Base-by-base conservation (phyloP, 2,113 vertebrate species). In the Myotis davidii region DNA sequence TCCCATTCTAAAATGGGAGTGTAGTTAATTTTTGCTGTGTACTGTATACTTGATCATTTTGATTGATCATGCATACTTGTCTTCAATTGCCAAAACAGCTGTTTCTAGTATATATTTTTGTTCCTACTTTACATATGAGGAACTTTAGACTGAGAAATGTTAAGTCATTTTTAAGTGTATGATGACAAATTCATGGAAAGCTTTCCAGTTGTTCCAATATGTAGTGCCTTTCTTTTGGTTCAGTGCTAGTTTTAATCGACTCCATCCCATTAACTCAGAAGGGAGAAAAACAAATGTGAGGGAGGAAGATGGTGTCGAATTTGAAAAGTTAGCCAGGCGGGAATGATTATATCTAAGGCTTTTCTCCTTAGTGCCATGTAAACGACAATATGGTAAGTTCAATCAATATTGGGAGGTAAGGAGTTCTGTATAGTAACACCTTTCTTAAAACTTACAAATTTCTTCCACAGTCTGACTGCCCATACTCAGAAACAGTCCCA, bases 381-480 rank as follows among this genome's bases (percentile, higher is more conserved):
- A 64, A 78, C 52, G 29, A 56, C 56, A 65, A 37, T 32, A 45
- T 32, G 59, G 12, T 39, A 83, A 23, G 10, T 77, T 79, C 84
- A 65, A 81, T 73, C 67, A 37, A 10, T 25, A 23, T 18, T 82
- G 42, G 16, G 34, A 72, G 37, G 5, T 48, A 64, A 14, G 54
- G 42, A 77, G 12, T 3, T 0, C n/a, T 85, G 74, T 78, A 61
- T 82, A 29, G 52, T 95, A 95, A 78, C 93, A 97, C 87, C 56
- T 86, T 98, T 98, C 98, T 99, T 98, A 99, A 98, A 98, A 64
- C 54, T 98, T 98, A 92, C 98, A 94, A 98, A 92, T 98, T 99
- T 99, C 96, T 98, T 99, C 98, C 98, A 99, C 99, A 99, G 99
- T 99, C 99, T 97, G 99, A 99, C 99, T 99, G 98, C 98, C 99